A percentile compares a stretch with the other conserved stretches of the same genome.
Conservation (phyloP, 1,140 invertebrate species). For the Zelostemma sp. region DNA sequence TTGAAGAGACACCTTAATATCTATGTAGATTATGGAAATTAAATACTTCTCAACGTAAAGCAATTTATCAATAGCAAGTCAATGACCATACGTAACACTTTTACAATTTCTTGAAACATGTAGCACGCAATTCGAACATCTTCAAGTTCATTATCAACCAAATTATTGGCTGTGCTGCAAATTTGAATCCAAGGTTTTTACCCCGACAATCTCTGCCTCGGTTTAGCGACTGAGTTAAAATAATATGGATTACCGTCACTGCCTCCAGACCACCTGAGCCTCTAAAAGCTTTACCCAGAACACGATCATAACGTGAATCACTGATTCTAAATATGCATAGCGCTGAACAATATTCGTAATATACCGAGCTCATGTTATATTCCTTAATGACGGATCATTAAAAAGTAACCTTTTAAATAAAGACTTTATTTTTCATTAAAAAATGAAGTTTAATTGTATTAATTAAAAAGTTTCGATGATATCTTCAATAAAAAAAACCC, state of each 20-base stretch:
- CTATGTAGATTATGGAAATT: slow-evolving; percentile 23
- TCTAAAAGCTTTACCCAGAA: slow-evolving; percentile 63
- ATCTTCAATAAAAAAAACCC: too few species aligned
- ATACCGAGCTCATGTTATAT: too few species aligned
- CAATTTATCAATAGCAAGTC: slow-evolving; percentile 23
- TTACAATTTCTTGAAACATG: slow-evolving; percentile 14
- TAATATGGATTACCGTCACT: slow-evolving; percentile 60
- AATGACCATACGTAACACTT: slow-evolving; percentile 32
- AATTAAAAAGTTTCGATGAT: too few species aligned
- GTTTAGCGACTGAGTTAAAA: slow-evolving; percentile 55
- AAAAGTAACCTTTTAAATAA: too few species aligned
- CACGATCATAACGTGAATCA: slow-evolving; percentile 51
- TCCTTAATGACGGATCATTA: too few species aligned
- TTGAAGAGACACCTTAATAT: background rate
- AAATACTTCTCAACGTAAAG: slow-evolving; percentile 27
- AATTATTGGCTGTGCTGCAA: slow-evolving; percentile 15
- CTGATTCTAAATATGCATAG: slow-evolving; percentile 56
- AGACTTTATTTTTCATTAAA: too few species aligned
- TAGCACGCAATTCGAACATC: slow-evolving; percentile 11
- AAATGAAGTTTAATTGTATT: too few species aligned
- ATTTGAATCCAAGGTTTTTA: slow-evolving; percentile 32
- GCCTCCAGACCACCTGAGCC: slow-evolving; percentile 62
- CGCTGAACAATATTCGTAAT: background rate
- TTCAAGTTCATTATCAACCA: slow-evolving; percentile 10
- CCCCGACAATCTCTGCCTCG: slow-evolving; percentile 59